phyloP scores from a whole-genome alignment of 1,140 invertebrate species.

The Zaprionus gabonicus region DNA sequence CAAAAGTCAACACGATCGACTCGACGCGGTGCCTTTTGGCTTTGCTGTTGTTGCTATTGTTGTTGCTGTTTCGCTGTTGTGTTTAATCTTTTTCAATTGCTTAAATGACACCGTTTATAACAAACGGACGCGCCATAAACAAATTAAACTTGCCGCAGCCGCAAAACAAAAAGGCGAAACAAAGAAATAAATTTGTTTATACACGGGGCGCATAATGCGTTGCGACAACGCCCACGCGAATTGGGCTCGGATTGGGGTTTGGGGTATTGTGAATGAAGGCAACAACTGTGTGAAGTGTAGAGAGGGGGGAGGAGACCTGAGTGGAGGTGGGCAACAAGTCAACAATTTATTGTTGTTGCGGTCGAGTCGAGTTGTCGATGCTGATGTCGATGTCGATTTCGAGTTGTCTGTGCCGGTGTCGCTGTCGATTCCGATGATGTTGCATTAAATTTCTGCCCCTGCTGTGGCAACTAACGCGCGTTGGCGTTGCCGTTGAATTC shows the following conservation, averaged over 20 bases:
- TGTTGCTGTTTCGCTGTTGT: slow-evolving; percentile 7
- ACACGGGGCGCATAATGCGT: slow-evolving; percentile 56
- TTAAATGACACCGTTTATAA: slow-evolving; percentile 72
- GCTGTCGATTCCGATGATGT: slow-evolving; percentile 58
- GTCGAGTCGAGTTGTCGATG: slow-evolving; percentile 56
- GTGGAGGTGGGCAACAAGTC: slow-evolving; percentile 55
- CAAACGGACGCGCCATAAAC: slow-evolving; percentile 67
- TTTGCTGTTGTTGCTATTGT: not conserved
- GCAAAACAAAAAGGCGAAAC: slow-evolving; percentile 23
- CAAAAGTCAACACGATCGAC: slow-evolving; percentile 74
- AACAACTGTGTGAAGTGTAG: slow-evolving; percentile 54
- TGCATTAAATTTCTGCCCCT: slow-evolving; percentile 74
- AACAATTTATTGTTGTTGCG: slow-evolving; percentile 58
- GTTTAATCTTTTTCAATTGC: slow-evolving; percentile 34
- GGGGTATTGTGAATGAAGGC: slow-evolving; percentile 59
- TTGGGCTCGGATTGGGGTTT: not conserved
- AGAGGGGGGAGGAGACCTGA: not conserved
- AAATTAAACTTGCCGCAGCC: slow-evolving; percentile 68
- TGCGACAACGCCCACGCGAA: slow-evolving; percentile 61
- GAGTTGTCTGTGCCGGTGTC: slow-evolving; percentile 28
- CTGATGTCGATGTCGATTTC: slow-evolving; percentile 52
- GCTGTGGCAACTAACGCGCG: slow-evolving; percentile 45
- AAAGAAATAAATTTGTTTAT: slow-evolving; percentile 42
- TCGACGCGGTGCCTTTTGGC: slow-evolving; percentile 12
- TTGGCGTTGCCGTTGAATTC: slow-evolving; percentile 48